A percentile compares a stretch with the other conserved stretches of the same genome.
These are phyloP conservation scores for Amphiprion ocellaris DNA, from an alignment of 2,113 vertebrate genomes.

Conservation along the genomic window DNA sequence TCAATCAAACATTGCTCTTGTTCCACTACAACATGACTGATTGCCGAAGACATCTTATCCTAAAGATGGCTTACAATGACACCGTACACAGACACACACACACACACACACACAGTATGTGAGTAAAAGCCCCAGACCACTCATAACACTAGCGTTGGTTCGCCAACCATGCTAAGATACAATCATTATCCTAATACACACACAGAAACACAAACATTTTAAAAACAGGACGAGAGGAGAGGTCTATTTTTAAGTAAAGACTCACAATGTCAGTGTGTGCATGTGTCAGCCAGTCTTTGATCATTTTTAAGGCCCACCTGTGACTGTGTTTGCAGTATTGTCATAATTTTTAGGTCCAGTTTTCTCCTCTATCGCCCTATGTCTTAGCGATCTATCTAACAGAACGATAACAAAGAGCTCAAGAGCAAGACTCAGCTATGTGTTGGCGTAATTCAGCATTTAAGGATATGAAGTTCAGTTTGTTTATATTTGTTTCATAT, in stretches of 20 bases:
- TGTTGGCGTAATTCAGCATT: background rate
- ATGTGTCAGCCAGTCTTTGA: background rate
- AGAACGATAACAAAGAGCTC: background rate
- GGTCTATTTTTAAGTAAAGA: background rate
- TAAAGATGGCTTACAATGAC: slow-evolving; percentile 38
- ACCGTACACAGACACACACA: slow-evolving; percentile 1
- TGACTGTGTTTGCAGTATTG: background rate
- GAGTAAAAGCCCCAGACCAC: slow-evolving; percentile 6
- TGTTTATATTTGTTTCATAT: background rate
- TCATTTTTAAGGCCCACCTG: background rate
- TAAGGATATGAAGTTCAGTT: background rate
- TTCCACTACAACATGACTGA: slow-evolving; percentile 62
- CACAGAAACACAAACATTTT: slow-evolving; percentile 12
- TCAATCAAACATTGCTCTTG: slow-evolving; percentile 75
- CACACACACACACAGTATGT: slow-evolving; percentile 5
- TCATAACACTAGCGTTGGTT: slow-evolving; percentile 15
- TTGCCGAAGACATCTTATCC: slow-evolving; percentile 71
- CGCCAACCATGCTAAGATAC: background rate
- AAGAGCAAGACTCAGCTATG: background rate
- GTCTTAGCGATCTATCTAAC: too few relatives aligned
- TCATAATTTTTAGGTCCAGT: background rate
- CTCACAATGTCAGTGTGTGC: background rate
- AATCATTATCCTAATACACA: background rate
- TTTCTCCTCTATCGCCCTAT: background rate
- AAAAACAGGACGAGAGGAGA: background rate